Evolutionary conservation across 2,113 vertebrate genomes (phyloP).

Genomic region (Narcine bancroftii): DNA sequence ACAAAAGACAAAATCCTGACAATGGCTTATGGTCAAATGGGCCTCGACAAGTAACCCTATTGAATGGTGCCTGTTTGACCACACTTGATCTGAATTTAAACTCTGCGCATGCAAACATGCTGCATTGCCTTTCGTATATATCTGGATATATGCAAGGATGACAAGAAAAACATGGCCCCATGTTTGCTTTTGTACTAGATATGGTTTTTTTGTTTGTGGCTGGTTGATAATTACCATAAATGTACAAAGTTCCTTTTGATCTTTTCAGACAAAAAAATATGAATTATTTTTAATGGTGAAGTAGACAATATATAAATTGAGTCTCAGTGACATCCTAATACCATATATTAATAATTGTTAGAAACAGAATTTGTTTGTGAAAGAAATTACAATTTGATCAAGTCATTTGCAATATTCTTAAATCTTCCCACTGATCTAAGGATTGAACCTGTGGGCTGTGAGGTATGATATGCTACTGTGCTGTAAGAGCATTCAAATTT

Average conservation of each 20-base stretch:
- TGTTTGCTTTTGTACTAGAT: not conserved
- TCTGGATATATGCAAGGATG: not conserved
- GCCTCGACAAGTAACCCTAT: not conserved
- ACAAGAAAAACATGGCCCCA: not conserved
- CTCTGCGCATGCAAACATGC: not conserved
- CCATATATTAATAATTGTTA: not conserved
- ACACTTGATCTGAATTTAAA: not conserved
- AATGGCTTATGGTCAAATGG: not conserved
- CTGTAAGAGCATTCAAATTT: no score
- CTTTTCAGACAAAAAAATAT: not conserved
- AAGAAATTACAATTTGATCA: no score
- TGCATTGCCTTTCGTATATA: no score
- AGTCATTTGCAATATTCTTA: no score
- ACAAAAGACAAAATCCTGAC: no score
- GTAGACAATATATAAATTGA: not conserved
- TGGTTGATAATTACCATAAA: no score
- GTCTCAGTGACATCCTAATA: not conserved
- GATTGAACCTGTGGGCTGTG: no score
- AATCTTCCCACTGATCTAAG: no score
- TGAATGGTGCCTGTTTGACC: not conserved
- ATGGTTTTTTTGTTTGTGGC: not conserved
- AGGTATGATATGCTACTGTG: no score
- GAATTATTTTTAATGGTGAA: not conserved
- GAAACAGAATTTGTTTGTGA: not conserved
- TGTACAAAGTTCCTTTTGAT: not conserved